Evolutionary conservation across 2,113 vertebrate species (phyloP).

Genomic region (Bubo bubo): DNA sequence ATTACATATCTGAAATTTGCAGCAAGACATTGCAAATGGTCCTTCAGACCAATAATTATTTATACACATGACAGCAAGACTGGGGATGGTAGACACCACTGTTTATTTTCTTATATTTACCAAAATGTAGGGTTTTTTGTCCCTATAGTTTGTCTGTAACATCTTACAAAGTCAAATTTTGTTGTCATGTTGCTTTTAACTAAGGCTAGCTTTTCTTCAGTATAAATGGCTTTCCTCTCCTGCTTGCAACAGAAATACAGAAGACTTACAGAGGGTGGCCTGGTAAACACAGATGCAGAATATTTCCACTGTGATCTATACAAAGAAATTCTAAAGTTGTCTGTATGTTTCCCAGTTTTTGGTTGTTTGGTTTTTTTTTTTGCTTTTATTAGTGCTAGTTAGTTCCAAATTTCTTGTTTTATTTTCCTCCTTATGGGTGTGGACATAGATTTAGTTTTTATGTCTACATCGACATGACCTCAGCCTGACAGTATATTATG

Average conservation of each 20-base stretch:
- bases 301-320: not conserved
- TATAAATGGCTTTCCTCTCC: not conserved
- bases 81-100: not conserved
- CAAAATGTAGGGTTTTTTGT: rapidly evolving
- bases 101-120: not conserved
- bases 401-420: constrained; percentile 2
- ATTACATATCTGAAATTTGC: not conserved
- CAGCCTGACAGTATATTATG: constrained; percentile 22
- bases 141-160: not conserved
- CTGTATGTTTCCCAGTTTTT: not conserved
- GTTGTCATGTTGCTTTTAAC: not conserved
- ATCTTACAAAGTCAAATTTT: not conserved
- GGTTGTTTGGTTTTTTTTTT: not conserved
- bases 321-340: not conserved
- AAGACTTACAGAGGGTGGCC: not conserved
- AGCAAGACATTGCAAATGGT: not conserved
- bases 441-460: constrained; percentile 20
- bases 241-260: not conserved
- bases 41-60: not conserved
- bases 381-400: not conserved
- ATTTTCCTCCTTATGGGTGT: not conserved
- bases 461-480: constrained; percentile 3
- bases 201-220: not conserved
- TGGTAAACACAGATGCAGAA: not conserved
- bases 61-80: not conserved